phyloP scores from a whole-genome alignment of 92 coral and sea anemone genomes.

The Epizoanthus fatuus region DNA sequence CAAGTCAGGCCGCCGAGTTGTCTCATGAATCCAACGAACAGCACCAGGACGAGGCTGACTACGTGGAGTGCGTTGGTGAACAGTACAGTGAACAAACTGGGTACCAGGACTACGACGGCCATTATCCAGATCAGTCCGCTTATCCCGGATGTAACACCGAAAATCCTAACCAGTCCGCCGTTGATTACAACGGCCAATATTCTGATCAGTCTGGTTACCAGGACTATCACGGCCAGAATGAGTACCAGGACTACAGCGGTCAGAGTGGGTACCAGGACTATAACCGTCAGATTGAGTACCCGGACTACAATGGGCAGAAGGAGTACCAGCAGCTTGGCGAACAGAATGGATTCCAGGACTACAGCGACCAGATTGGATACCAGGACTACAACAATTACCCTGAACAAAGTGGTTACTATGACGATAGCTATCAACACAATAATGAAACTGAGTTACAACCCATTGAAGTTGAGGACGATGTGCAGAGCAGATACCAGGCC shows the following conservation, averaged over 20 bases:
- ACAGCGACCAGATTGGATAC: not conserved
- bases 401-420: constrained; percentile 6
- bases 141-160: not conserved
- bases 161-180: not conserved
- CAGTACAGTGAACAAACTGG: not conserved
- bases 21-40: not conserved
- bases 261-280: not conserved
- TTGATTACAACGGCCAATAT: not conserved
- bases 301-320: not conserved
- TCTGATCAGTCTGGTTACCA: not conserved
- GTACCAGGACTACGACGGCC: not conserved
- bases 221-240: not conserved
- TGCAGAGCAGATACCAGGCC: not conserved
- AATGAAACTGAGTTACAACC: not conserved
- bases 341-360: not conserved
- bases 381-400: not conserved
- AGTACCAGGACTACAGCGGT: not conserved
- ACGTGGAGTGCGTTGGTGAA: not conserved
- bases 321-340: not conserved
- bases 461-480: not conserved
- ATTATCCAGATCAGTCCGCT: not conserved
- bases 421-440: not conserved
- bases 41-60: not conserved
- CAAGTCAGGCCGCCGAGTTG: not conserved
- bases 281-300: not conserved